Base-by-base conservation (phyloP, 2,797 vertebrate species). In the Okamejei kenojei region DNA sequence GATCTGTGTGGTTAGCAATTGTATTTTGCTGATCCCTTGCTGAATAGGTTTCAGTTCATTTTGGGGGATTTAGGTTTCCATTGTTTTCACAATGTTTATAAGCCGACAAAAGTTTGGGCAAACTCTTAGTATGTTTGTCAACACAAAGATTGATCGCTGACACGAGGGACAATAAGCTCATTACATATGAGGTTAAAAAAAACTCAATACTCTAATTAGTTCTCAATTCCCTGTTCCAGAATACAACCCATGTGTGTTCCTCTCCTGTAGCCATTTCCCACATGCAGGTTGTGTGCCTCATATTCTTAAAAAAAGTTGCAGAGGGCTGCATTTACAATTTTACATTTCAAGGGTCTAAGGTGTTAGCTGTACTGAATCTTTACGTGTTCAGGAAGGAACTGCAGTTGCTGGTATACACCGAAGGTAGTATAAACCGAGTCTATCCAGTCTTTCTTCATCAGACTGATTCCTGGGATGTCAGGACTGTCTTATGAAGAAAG, bases 61-160 rank as follows among this genome's bases (percentile, higher is more conserved):
- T 91, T 45, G 38, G 38, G 90, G 58, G 90, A 92, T 92, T 92
- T 74, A 92, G 90, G 45, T 92, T 92, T 92, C 71, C 84, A 88
- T 88, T 88, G 84, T 88, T 68, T 88, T 54, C 90, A 74, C 35
- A 54, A 76, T 74, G 71, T 92, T 26, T 76, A 74, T 92, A 88
- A 88, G 90, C 71, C 71, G 54, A 74, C 68, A 45, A 92, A 92
- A 92, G 68, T 74, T 74, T 74, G 90, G 38, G 90, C 90, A 74
- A 92, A 92, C 90, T 76, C 71, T 92, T 74, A 76, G 45, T n/a
- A 54, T 92, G 90, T 73, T 92, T 54, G 71, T 71, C 90, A 73
- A 74, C 65, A 92, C 90, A 92, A 92, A 92, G 71, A 26, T 54
- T 92, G 90, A 38, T 45, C 29, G 23, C 90, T 92, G 90, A 74